Base-by-base conservation (phyloP, 2,797 vertebrate genomes). In the Graptemys geographica region DNA sequence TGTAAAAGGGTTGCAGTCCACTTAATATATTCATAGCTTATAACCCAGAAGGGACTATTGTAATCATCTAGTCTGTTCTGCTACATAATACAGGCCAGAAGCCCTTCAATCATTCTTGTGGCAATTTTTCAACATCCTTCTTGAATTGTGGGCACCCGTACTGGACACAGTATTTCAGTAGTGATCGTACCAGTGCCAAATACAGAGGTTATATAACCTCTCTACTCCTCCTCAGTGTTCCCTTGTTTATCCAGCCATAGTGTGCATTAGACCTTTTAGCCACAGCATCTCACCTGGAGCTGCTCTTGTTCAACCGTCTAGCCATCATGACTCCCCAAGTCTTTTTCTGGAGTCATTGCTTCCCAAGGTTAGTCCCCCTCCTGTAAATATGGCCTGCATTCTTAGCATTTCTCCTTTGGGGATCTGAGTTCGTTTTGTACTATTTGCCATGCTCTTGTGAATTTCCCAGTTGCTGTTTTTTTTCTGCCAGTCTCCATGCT, bases 1-100 rank as follows among this genome's bases (percentile, higher is more conserved):
- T 90, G 87, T 94, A 95, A 93, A 96, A 90, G 27, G 59, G 59
- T 12, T 93, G 87, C 83, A 49, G 72, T 83, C 65, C 74, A 69
- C 52, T 86, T 1, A 62, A 62, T n/a, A n/a, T 8, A 65, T 65
- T 65, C 31, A 65, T 65, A 65, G 31, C 19, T 65, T 65, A n/a
- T 65, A 65, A 65, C 31, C 31, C 31, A 62, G 59, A 62, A 62
- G 59, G 59, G 59, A 33, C 31, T n/a, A n/a, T 18, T 65, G 33
- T 65, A n/a, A 65, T 65, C 15, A n/a, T 18, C 33, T 62, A 62
- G 15, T 62, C 31, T 62, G 59, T 33, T 62, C 59, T 33, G 59
- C 13, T 33, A 8, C 16, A n/a, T n/a, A 65, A 19, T 16, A n/a
- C 6, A 16, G 33, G 28, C 62, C 62, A 65, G 16, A n/a, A 33